Conservation (phyloP, 53 echinoderm and acorn worm species). For the Temnopleurus reevesii region DNA sequence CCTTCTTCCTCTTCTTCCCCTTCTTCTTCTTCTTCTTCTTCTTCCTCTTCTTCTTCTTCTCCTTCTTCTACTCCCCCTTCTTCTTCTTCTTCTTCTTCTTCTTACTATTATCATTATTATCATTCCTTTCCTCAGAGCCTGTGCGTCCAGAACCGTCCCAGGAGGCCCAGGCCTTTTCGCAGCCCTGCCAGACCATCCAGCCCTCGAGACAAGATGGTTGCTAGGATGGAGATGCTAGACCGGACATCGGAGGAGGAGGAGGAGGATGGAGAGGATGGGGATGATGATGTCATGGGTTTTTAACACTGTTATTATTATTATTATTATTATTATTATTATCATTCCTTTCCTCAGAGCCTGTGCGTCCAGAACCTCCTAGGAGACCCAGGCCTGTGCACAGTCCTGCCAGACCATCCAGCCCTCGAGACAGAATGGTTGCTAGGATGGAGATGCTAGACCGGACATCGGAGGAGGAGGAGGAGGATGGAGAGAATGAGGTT, state of each 20-base stretch:
- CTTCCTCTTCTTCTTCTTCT: too few species aligned
- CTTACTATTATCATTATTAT: too few species aligned
- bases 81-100: too few species aligned
- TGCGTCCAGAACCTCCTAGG: neutral
- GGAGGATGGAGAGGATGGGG: neutral
- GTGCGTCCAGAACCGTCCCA: neutral
- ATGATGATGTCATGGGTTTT: neutral
- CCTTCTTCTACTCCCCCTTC: too few species aligned
- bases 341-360: neutral
- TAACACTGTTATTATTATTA: neutral
- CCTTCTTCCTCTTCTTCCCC: too few species aligned
- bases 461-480: constrained; percentile 45
- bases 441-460: constrained; percentile 56
- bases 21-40: too few species aligned
- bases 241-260: constrained; percentile 46
- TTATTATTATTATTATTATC: neutral
- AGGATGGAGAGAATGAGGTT: neutral
- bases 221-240: constrained; percentile 54
- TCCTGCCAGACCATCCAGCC: neutral
- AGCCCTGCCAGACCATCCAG: neutral
- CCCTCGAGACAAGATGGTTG: neutral
- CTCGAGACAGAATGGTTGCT: neutral
- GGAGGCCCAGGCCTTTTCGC: neutral
- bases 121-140: neutral
- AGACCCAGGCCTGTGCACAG: neutral